Percentiles rank a stretch among this genome's conserved stretches.
Evolutionary conservation across 2,888 invertebrate species (phyloP).

Genomic region (Heliconius ethilla): DNA sequence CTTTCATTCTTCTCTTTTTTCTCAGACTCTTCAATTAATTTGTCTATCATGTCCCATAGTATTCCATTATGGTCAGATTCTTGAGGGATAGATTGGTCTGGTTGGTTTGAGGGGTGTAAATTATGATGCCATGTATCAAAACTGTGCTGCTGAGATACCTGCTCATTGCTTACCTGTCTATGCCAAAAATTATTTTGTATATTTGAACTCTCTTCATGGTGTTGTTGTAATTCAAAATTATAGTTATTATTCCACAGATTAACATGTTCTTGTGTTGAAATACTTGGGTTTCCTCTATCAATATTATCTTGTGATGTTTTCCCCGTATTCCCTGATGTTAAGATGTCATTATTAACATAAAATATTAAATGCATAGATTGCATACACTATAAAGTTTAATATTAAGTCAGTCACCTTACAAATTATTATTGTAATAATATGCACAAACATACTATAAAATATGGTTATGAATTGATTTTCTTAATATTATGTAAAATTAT

Average conservation of each 20-base stretch:
- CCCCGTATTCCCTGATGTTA: conserved; percentile 16
- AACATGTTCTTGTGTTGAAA: conserved; percentile 49
- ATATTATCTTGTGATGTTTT: conserved; percentile 44
- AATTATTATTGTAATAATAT: neutral
- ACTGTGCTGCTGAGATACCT: conserved; percentile 12
- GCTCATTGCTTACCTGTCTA: conserved; percentile 15
- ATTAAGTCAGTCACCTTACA: neutral
- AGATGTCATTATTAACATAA: conserved; percentile 30
- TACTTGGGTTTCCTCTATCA: conserved; percentile 42
- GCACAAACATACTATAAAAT: neutral
- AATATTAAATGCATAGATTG: neutral
- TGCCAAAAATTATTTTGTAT: conserved; percentile 34
- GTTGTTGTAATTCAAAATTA: neutral
- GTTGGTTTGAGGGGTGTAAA: neutral
- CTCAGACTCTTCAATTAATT: conserved; percentile 22
- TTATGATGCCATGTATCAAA: neutral
- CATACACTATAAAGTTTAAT: neutral
- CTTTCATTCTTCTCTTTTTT: conserved; percentile 19
- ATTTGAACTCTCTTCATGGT: conserved; percentile 20
- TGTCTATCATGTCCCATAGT: conserved; percentile 25
- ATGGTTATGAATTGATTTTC: neutral
- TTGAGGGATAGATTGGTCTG: neutral
- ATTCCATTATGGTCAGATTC: neutral
- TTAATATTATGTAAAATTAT: neutral
- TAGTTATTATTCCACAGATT: conserved; percentile 33